These are phyloP conservation scores for Neuroterus valhalla DNA, from an alignment of 1,140 invertebrate genomes.

Conservation along the genomic window DNA sequence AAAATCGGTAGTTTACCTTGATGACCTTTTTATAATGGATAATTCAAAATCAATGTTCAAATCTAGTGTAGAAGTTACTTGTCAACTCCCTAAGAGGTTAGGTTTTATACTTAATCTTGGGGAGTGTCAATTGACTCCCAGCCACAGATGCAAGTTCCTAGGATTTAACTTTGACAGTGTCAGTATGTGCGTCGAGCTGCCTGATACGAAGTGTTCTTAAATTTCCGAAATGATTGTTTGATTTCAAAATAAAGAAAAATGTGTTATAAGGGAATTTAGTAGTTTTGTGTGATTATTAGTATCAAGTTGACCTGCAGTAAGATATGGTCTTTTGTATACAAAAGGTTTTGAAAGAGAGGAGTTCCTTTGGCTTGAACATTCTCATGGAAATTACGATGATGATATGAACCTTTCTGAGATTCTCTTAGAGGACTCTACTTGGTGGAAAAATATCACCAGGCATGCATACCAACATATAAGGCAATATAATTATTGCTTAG, in stretches of 20 bases:
- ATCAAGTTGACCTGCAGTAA: not conserved
- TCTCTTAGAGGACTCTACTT: not conserved
- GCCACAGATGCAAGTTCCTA: not conserved
- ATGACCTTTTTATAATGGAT: not conserved
- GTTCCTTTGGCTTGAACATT: not conserved
- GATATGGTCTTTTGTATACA: not conserved
- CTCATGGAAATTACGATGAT: not conserved
- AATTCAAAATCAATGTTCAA: not conserved
- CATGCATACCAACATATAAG: slow-evolving; percentile 31
- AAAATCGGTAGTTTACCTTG: not conserved
- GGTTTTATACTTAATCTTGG: not conserved
- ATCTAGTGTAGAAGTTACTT: not conserved
- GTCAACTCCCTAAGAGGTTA: not conserved
- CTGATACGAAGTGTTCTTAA: not conserved
- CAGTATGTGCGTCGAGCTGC: not conserved
- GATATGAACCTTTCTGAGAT: not conserved
- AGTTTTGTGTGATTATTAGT: not conserved
- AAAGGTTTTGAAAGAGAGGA: not conserved
- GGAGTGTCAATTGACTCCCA: not conserved
- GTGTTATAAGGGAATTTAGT: not conserved
- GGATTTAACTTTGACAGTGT: not conserved
- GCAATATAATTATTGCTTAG: slow-evolving; percentile 39
- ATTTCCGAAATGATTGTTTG: not conserved
- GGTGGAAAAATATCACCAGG: slow-evolving; percentile 42
- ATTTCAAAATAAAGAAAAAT: not conserved